Evolutionary conservation across 2,888 invertebrate species (phyloP), one percentile per base, ranked within the genome.

Genomic region (Panzeria rudis): DNA sequence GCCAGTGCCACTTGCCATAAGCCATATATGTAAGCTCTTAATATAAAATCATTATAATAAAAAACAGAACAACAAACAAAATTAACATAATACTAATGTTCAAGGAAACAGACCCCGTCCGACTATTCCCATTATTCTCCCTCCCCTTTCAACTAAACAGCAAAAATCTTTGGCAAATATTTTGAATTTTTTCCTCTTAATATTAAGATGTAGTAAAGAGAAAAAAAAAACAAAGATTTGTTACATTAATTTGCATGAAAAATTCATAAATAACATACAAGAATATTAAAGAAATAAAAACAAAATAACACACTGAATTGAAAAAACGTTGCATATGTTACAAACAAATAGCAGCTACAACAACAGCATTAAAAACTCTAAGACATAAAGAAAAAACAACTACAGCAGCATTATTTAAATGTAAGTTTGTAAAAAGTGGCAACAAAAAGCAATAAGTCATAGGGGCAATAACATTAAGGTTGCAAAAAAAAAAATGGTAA

Each of bases 261-360:
- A 85, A 78, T 78, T 85, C 85, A 85, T 85, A 85, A 85, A 85
- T 85, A 85, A 85, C 82, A 77, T 71, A 82, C 78, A 85, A 82
- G 78, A 72, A 66, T 77, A 71, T 77, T 64, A 71, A 41, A 23
- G 52, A 15, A 61, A 15, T 1, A 61, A 29, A 38, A 61, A 25
- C 15, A 50, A 61, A 41, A 75, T 32, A 41, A 54, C 25, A 38
- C 61, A 71, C 23, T 62, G 47, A 80, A 64, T 66, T 72, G 72
- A 72, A 80, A n/a, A 82, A 75, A 82, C 75, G 75, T 61, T 85
- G 85, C 85, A 85, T 82, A 85, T 85, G 85, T 85, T 85, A 73
- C 85, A 61, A 69, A 61, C 29, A 52, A 54, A 35, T 52, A 38
- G 11, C 20, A 59, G 11, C 61, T 78, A 69, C n/a, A 68, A 71